Conservation (phyloP, 92 coral and sea anemone genomes). For the Palythoa heliodiscus region DNA sequence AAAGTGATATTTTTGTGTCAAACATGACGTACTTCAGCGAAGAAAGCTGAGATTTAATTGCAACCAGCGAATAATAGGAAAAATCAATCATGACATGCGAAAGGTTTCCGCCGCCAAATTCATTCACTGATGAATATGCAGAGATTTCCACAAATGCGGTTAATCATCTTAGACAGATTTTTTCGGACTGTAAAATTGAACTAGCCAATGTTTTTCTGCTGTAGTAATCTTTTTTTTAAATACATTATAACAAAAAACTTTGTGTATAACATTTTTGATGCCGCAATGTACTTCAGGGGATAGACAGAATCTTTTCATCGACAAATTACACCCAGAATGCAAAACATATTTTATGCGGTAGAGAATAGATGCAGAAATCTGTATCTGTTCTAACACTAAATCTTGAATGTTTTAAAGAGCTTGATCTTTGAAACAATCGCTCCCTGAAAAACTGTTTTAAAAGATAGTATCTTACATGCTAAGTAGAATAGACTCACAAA, state of each 20-base stretch:
- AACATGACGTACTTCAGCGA: conserved; percentile 26
- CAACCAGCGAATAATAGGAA: not conserved
- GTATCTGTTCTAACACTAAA: not conserved
- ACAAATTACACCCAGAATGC: not conserved
- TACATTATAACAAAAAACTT: not conserved
- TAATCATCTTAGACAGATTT: not conserved
- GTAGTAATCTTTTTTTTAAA: not conserved
- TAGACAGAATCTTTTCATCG: not conserved
- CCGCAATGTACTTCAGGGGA: not conserved
- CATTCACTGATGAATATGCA: conserved; percentile 3
- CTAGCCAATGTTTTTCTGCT: not conserved
- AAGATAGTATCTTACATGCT: conserved; percentile 18
- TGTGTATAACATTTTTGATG: not conserved
- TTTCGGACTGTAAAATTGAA: not conserved
- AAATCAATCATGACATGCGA: not conserved
- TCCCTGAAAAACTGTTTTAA: conserved; percentile 13
- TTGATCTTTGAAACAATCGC: conserved; percentile 13
- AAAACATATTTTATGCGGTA: not conserved
- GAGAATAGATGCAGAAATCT: not conserved
- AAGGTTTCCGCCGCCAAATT: conserved; percentile 3
- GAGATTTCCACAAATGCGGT: conserved; percentile 1
- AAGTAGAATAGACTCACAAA: not conserved
- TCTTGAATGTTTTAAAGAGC: conserved; percentile 8
- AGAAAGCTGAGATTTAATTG: conserved; percentile 25
- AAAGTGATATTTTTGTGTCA: conserved; percentile 32